These are phyloP conservation scores for Dolomedes plantarius DNA, from an alignment of 2,888 invertebrate genomes.

Conservation along the genomic window DNA sequence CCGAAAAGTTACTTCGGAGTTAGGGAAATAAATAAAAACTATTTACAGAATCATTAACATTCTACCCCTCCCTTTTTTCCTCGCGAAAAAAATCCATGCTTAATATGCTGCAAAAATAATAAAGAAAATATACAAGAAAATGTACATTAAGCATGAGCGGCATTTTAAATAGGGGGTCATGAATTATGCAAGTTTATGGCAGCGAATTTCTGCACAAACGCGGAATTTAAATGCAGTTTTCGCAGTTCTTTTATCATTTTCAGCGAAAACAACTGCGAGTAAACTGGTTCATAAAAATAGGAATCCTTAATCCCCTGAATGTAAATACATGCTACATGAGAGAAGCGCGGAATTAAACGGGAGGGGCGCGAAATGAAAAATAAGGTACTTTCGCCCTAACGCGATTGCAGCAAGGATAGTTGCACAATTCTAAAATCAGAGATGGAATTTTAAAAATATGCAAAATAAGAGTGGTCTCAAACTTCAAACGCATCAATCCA, in stretches of 20 bases:
- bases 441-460: neutral
- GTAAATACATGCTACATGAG: neutral
- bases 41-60: constrained; percentile 14
- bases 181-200: constrained; percentile 8
- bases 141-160: neutral
- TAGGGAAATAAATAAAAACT: constrained; percentile 7
- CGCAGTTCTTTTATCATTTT: constrained; percentile 6
- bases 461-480: neutral
- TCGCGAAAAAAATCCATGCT: neutral
- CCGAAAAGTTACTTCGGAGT: constrained; percentile 1
- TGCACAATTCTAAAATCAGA: neutral
- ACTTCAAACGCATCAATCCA: neutral
- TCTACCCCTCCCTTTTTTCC: neutral
- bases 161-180: constrained; percentile 10
- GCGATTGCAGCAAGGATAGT: neutral
- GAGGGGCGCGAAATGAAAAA: neutral
- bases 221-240: constrained; percentile 13
- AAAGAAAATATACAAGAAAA: constrained; percentile 3
- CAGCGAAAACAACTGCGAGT: neutral
- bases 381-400: too few relatives aligned
- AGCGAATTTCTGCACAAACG: constrained; percentile 1
- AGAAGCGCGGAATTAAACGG: neutral
- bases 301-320: neutral
- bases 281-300: constrained; percentile 11
- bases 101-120: neutral